A percentile compares a stretch with the other conserved stretches of the same genome.
Conservation (phyloP, 2,888 invertebrate species). For the Caenorhabditis sp. region DNA sequence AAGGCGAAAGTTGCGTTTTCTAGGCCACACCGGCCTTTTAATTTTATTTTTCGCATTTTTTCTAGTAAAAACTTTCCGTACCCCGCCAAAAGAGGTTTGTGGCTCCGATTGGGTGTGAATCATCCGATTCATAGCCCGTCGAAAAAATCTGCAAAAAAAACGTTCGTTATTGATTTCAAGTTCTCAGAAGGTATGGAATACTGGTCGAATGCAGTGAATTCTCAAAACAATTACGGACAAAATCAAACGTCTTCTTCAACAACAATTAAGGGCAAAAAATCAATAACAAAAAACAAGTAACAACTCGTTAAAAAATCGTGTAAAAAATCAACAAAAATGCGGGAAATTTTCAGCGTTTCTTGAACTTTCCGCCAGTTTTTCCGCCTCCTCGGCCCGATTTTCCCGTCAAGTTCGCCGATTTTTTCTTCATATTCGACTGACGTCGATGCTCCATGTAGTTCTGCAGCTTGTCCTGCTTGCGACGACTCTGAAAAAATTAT, state of each 20-base stretch:
- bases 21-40: background rate
- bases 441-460: slow-evolving; percentile 70
- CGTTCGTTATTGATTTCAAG: no score
- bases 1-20: no score
- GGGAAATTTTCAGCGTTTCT: slow-evolving; percentile 23
- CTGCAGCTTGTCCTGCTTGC: slow-evolving; percentile 67
- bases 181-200: no score
- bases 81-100: slow-evolving; percentile 40
- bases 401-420: slow-evolving; percentile 15
- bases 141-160: background rate
- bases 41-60: background rate
- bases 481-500: slow-evolving; percentile 55
- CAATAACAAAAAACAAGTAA: no score
- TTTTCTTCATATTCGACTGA: slow-evolving; percentile 67
- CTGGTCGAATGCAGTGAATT: no score
- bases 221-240: no score
- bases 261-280: no score
- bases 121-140: slow-evolving; percentile 50
- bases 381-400: slow-evolving; percentile 13
- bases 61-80: slow-evolving; percentile 1
- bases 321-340: slow-evolving; percentile 4
- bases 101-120: slow-evolving; percentile 52
- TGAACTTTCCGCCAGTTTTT: slow-evolving; percentile 33
- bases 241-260: no score
- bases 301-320: background rate